Conservation (phyloP, 2,888 invertebrate species). For the Lepidochrysops patricia region DNA sequence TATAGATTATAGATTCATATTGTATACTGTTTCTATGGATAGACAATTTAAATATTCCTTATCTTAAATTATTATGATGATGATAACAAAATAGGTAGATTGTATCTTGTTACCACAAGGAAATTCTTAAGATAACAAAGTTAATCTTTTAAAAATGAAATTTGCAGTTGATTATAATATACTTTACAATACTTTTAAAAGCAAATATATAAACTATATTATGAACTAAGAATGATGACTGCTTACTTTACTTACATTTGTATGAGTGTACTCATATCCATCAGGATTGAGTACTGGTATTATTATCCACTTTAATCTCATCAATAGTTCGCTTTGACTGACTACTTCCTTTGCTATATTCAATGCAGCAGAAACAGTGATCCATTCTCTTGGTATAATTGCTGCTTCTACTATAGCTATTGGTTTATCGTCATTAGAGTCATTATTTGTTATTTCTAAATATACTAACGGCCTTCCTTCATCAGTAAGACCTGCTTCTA, state of each 20-base stretch:
- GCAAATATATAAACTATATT: too few relatives aligned
- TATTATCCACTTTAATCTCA: conserved; percentile 78
- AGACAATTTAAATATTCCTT: too few relatives aligned
- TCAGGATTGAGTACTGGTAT: conserved; percentile 83
- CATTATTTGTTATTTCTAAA: conserved; percentile 58
- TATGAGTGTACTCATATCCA: conserved; percentile 80
- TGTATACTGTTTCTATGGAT: too few relatives aligned
- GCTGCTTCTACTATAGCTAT: conserved; percentile 75
- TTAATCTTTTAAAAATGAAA: too few relatives aligned
- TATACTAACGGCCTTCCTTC: conserved; percentile 47
- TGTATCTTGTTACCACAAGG: too few relatives aligned
- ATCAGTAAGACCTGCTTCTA: conserved; percentile 40
- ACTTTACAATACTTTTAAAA: too few relatives aligned
- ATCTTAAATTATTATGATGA: too few relatives aligned
- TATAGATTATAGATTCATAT: too few relatives aligned
- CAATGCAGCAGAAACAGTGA: conserved; percentile 77
- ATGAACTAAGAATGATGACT: too few relatives aligned
- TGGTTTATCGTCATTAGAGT: conserved; percentile 46
- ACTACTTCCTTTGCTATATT: conserved; percentile 77
- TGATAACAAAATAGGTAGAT: too few relatives aligned
- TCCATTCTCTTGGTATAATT: conserved; percentile 82
- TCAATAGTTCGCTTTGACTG: conserved; percentile 54
- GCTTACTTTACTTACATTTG: conserved; percentile 63
- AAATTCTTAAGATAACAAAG: too few relatives aligned
- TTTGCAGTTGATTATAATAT: too few relatives aligned